Evolutionary conservation across 1,140 invertebrate genomes (phyloP), one percentile per base, ranked within the genome.

Genomic region (Caerostris darwini): DNA sequence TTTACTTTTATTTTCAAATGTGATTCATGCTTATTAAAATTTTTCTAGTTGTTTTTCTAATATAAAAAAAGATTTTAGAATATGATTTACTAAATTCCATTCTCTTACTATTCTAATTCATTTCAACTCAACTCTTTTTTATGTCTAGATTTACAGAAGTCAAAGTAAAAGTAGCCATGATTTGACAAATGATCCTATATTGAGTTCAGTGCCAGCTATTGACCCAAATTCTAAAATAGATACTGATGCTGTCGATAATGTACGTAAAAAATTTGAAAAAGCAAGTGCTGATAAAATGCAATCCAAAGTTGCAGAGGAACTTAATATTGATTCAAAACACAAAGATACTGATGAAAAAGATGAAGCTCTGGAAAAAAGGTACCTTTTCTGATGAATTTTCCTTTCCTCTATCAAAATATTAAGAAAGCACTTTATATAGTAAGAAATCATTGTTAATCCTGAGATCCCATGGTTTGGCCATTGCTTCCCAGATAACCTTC

Each of bases 121-220:
- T 71, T 81, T 69, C 10, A 0, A 17, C 12, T 89, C 17, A 7
- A 12, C n/a, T 57, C 58, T 91, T 85, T 53, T 12, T 92, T 64
- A 4, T 88, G 12, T 81, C 95, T 95, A 96, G 95, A 94, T 87
- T 83, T 96, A 95, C 54, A 92, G 95, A 53, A 95, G 95, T 4
- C 97, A 96, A 94, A 95, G 98, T 69, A 99, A 99, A 96, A 99
- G 98, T 12, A 98, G 98, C 67, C 99, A 99, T 96, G 99, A 99
- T 96, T 96, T 98, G 53, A 97, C 98, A 82, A 97, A 98, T 96
- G 99, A 99, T 97, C 98, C 99, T 6, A 98, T 98, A 95, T 96
- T 99, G 14, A 99, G 96, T 94, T 95, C 96, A 54, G 95, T 96
- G 17, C 95, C 96, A 57, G 96, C 95, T 34, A 88, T 95, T 71